Evolutionary conservation across 2,888 invertebrate species (phyloP), one percentile per base, ranked within the genome.

Genomic region (Sussaba pulchella): DNA sequence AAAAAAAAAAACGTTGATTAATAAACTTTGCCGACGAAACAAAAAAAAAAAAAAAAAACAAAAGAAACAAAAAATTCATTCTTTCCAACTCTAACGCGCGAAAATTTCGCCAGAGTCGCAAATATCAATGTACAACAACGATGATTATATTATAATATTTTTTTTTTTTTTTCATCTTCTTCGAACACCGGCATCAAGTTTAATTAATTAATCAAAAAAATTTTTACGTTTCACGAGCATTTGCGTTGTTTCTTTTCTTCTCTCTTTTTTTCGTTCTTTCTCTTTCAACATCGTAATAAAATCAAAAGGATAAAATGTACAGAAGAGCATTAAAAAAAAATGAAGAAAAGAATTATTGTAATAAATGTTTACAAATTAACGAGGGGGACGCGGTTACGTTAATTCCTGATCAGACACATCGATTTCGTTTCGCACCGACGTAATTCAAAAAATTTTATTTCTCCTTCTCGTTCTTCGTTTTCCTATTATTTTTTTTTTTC

Each of bases 301-400:
- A 87, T 90, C 88, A 89, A 85, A n/a, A 85, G 82, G 89, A 88
- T 88, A 90, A 91, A 92, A 91, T 92, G 89, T 92, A 92, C 92
- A 92, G 89, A 91, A 90, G 88, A 89, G 88, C 85, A 84, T 88
- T 86, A 90, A 87, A 89, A 88, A 91, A 91, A 31, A 31, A 31
- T 5, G 6, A 31, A 31, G 6, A 31, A 31, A 31, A 31, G 6
- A n/a, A n/a, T n/a, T n/a, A n/a, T n/a, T n/a, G n/a, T n/a, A n/a
- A n/a, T n/a, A 31, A 91, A 91, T 86, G 84, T 85, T 84, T 88
- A 86, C 81, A 87, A n/a, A 75, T 84, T 81, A 80, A 78, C 82
- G 83, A 75, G 70, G 75, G 89, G 89, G 91, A 92, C 89, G 78
- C 90, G 84, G 85, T 89, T 88, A 89, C 89, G 82, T 88, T 88